Evolutionary conservation across 1,140 invertebrate species (phyloP).

Genomic region (Ptiloglossa arizonensis): DNA sequence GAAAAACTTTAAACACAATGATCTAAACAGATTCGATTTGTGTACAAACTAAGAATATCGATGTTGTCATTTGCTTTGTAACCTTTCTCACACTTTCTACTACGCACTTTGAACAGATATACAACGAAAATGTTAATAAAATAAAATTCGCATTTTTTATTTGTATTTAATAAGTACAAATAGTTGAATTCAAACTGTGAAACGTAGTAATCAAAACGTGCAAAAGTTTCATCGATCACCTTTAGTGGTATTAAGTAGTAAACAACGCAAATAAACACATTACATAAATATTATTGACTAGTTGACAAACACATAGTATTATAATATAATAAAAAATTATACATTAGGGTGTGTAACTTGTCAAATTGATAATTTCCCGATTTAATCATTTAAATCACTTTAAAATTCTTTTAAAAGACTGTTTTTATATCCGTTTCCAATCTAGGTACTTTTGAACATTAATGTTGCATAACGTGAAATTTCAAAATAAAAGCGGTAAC

Average conservation of each 20-base stretch:
- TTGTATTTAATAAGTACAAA: background rate
- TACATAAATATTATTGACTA: too few species aligned
- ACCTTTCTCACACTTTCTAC: background rate
- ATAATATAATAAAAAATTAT: too few species aligned
- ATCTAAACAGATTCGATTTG: background rate
- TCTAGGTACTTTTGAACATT: background rate
- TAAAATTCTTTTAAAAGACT: too few species aligned
- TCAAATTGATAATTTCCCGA: too few species aligned
- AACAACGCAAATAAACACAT: background rate
- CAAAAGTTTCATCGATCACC: too few species aligned
- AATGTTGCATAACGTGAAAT: background rate
- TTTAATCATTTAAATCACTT: background rate
- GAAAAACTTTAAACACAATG: background rate
- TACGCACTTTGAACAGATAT: background rate
- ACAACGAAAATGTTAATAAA: too few species aligned
- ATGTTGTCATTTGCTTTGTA: constrained; percentile 16
- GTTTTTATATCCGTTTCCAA: too few species aligned
- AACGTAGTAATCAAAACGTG: background rate
- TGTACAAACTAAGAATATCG: constrained; percentile 5
- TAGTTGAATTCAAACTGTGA: background rate
- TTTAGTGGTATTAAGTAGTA: too few species aligned
- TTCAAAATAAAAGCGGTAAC: background rate
- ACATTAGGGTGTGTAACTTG: too few species aligned
- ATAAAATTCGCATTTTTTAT: background rate
- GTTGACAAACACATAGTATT: background rate